Conservation (phyloP, 2,888 invertebrate genomes). For the Drosophila monieri region DNA sequence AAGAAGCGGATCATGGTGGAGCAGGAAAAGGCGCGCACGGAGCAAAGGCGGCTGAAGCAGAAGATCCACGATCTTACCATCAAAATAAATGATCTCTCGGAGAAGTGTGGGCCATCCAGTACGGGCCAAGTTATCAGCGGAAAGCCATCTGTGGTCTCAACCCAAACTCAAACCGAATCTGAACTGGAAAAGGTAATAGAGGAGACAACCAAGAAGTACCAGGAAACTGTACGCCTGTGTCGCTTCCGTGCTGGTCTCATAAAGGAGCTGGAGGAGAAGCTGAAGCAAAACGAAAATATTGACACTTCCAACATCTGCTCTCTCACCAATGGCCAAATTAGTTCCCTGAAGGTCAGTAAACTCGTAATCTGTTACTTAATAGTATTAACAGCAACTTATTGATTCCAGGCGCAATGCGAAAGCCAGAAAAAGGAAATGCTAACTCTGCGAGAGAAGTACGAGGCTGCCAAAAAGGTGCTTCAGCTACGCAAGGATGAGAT, state of each 20-base stretch:
- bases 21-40: slow-evolving; percentile 70
- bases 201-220: slow-evolving; percentile 69
- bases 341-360: slow-evolving; percentile 56
- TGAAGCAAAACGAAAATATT: slow-evolving; percentile 61
- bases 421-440: slow-evolving; percentile 15
- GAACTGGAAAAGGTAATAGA: slow-evolving; percentile 54
- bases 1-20: slow-evolving; percentile 77
- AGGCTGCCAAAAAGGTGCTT: slow-evolving; percentile 11
- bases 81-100: slow-evolving; percentile 34
- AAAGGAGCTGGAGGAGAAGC: slow-evolving; percentile 63
- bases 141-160: slow-evolving; percentile 1
- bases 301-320: slow-evolving; percentile 51
- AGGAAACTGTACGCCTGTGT: slow-evolving; percentile 74
- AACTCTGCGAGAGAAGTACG: slow-evolving; percentile 15
- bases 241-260: slow-evolving; percentile 72
- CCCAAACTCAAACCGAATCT: slow-evolving; percentile 67
- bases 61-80: slow-evolving; percentile 58
- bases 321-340: slow-evolving; percentile 59
- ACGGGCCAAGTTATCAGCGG: background rate
- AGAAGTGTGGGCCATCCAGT: background rate
- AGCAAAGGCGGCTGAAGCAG: slow-evolving; percentile 73
- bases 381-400: too few species aligned
- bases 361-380: too few species aligned
- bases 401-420: slow-evolving; percentile 22
- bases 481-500: slow-evolving; percentile 42